Base-by-base conservation (phyloP, 2,113 vertebrate species). In the Lasiurus borealis region DNA sequence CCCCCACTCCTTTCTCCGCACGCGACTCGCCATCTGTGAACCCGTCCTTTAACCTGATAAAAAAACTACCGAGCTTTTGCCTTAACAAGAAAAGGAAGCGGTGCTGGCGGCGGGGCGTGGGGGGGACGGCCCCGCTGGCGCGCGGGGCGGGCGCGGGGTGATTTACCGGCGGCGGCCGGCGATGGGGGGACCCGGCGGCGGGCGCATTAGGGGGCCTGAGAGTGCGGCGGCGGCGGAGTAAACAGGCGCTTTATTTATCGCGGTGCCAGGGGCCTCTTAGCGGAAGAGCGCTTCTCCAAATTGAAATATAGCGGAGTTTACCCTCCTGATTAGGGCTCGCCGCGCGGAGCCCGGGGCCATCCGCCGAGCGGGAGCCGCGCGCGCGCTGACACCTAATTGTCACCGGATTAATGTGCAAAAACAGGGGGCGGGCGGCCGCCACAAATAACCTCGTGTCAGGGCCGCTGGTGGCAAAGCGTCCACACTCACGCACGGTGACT, bases 251-350 rank as follows among this genome's bases (percentile, higher is more conserved):
- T 99, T 99, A 99, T 99, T 99, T 99, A 99, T 99, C 98, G 99
- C 99, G 99, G 99, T 99, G 99, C 99, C 99, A 99, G 99, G 99
- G 99, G 99, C 99, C 99, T 99, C 99, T 99, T 99, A 99, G 99
- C 99, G 99, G 99, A 99, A 99, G 99, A 99, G 99, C 98, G 99
- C 99, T 99, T 99, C 99, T 99, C 99, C 99, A 99, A 99, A 99
- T 99, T 99, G 99, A 99, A 99, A 99, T 99, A 99, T 99, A 99
- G 99, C 99, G 98, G 99, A 99, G 99, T 99, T 99, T 99, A 99
- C 99, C 99, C 99, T 99, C 99, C 99, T 99, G 99, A 99, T 99
- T 99, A 99, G 99, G 98, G 99, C 98, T 98, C 98, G 98, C 99
- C 99, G 99, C 99, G 97, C 98, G 98, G 98, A 98, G 99, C 99